Conservation (phyloP, 2,113 vertebrate species). For the Hyperopisus bebe region DNA sequence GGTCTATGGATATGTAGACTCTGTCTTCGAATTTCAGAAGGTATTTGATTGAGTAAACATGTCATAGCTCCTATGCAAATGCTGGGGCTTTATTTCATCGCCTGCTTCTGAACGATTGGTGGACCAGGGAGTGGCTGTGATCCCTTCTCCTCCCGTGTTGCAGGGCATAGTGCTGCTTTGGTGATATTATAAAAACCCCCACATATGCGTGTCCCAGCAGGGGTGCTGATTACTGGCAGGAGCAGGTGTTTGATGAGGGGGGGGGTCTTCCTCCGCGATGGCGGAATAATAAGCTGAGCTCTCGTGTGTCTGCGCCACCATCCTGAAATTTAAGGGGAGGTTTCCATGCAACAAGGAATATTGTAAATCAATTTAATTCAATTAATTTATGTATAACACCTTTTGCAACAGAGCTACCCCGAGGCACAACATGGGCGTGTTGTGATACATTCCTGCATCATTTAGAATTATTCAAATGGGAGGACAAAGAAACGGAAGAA, state of each 20-base stretch:
- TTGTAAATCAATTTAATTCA: not conserved
- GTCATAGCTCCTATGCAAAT: not conserved
- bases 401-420: not conserved
- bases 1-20: not conserved
- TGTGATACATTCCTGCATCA: not conserved
- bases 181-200: not conserved
- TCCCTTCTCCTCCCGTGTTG: no score
- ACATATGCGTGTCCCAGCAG: not conserved
- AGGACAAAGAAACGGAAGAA: not conserved
- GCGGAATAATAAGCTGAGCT: not conserved
- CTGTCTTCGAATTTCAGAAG: not conserved
- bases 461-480: not conserved
- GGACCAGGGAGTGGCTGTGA: not conserved
- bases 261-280: not conserved
- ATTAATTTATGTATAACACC: not conserved
- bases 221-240: not conserved
- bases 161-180: not conserved
- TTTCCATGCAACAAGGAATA: not conserved
- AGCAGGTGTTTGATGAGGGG: not conserved
- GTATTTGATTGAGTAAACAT: slow-evolving; percentile 9
- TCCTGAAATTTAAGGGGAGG: not conserved
- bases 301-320: not conserved
- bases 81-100: not conserved
- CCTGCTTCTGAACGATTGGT: not conserved
- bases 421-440: not conserved